Base-by-base conservation (phyloP, 2,888 invertebrate species). In the Drosophila suboccidentalis region DNA sequence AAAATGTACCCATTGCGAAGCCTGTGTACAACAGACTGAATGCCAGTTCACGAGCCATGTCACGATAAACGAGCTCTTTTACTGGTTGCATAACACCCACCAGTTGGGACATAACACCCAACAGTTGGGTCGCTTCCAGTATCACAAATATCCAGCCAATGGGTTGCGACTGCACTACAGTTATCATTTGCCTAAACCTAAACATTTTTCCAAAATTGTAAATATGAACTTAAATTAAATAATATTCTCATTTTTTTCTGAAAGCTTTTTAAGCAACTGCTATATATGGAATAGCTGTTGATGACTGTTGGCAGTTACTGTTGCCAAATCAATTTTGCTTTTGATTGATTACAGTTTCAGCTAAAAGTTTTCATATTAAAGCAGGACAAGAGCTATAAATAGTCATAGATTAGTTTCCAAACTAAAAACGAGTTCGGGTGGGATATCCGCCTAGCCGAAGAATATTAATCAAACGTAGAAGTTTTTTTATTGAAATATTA, bases 1-100 rank as follows among this genome's bases (percentile, higher is more conserved):
- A 65, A 15, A 77, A 47, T 11, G 64, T 41, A 15, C 66, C 50
- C 39, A 80, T 43, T 0, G 68, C 71, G 4, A 61, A 71, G 4
- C 38, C 62, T 0, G 84, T 61, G 0, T 74, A 61, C 13, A 83
- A 3, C 11, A 73, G 62, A 41, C 70, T 77, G 29, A 8, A 63
- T 1, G 29, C 50, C 10, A 86, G 13, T 9, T 68, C 50, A 1
- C 0, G 5, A 0, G 19, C 4, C 11, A 64, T 19, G 0, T 62
- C 5, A 3, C 41, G 13, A 5, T 10, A 57, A 3, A 9, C n/a
- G 0, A 49, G 32, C 2, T 11, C 8, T 38, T 63, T 65, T 10
- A 50, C n/a, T 8, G 64, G 57, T 11, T 69, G 68, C 9, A 73
- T 10, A 34, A 66, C n/a, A 38, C 49, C 68, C 29, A 78, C 10